These are phyloP conservation scores for Notocelia uddmanniana DNA, from an alignment of 2,888 invertebrate species.

Conservation along the genomic window DNA sequence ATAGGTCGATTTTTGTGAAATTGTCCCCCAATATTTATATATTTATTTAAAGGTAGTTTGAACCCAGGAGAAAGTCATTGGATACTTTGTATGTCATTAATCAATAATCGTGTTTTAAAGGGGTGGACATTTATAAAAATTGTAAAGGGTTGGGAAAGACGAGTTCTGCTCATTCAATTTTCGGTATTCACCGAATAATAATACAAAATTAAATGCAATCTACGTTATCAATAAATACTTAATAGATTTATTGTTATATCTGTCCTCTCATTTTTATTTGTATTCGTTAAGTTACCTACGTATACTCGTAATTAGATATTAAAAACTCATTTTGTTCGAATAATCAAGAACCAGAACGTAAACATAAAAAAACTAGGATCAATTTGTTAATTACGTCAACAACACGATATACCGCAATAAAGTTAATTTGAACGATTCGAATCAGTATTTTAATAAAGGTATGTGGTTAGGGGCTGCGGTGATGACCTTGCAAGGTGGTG, in stretches of 20 bases:
- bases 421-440: slow-evolving; percentile 53
- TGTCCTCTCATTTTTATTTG: neutral
- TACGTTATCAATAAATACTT: neutral
- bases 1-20: too few species aligned
- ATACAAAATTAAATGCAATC: neutral
- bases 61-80: neutral
- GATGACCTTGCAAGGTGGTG: slow-evolving; percentile 74
- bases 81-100: too few species aligned
- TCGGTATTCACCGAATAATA: neutral
- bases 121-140: neutral
- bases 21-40: too few species aligned
- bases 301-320: neutral
- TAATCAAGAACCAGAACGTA: slow-evolving; percentile 27
- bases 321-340: slow-evolving; percentile 3
- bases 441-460: slow-evolving; percentile 41
- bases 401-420: slow-evolving; percentile 53
- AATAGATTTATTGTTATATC: neutral
- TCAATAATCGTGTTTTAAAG: neutral
- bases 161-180: neutral
- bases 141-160: neutral
- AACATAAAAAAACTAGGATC: slow-evolving; percentile 31
- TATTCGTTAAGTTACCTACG: neutral
- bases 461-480: slow-evolving; percentile 41
- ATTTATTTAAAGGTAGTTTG: neutral
- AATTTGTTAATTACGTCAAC: slow-evolving; percentile 42